Conservation (phyloP, 2,888 invertebrate species). For the Callyntrura sp. region DNA sequence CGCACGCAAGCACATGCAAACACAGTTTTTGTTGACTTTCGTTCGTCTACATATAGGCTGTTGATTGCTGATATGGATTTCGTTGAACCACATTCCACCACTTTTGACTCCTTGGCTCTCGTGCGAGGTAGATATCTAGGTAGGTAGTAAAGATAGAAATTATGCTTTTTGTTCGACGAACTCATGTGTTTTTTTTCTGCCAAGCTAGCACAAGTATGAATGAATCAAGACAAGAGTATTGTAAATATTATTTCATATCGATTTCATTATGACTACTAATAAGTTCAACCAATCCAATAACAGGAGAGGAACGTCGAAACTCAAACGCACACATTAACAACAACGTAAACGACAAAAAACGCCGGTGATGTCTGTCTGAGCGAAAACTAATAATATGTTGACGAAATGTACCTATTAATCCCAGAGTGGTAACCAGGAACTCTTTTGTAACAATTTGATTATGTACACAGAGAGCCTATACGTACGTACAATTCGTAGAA, state of each 20-base stretch:
- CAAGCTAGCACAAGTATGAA: constrained; percentile 21
- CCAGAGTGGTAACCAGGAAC: constrained; percentile 47
- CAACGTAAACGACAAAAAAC: constrained; percentile 42
- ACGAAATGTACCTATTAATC: no score
- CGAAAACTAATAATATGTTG: neutral
- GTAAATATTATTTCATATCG: neutral
- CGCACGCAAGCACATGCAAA: no score
- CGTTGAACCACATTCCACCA: constrained; percentile 37
- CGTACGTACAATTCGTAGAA: no score
- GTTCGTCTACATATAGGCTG: neutral
- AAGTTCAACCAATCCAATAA: constrained; percentile 58
- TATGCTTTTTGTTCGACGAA: neutral
- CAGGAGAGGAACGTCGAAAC: neutral
- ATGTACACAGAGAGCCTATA: no score
- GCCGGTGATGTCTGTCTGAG: constrained; percentile 20
- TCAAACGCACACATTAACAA: neutral
- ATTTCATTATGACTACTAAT: neutral
- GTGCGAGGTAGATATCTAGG: neutral
- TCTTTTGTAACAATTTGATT: neutral
- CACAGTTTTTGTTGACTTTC: neutral
- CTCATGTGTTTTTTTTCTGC: neutral
- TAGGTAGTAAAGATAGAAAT: neutral
- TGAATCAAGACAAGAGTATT: constrained; percentile 5
- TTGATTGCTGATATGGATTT: neutral
- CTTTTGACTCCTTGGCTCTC: neutral